phyloP scores from a whole-genome alignment of 2,888 invertebrate species.

The Tuberolachnus salignus region DNA sequence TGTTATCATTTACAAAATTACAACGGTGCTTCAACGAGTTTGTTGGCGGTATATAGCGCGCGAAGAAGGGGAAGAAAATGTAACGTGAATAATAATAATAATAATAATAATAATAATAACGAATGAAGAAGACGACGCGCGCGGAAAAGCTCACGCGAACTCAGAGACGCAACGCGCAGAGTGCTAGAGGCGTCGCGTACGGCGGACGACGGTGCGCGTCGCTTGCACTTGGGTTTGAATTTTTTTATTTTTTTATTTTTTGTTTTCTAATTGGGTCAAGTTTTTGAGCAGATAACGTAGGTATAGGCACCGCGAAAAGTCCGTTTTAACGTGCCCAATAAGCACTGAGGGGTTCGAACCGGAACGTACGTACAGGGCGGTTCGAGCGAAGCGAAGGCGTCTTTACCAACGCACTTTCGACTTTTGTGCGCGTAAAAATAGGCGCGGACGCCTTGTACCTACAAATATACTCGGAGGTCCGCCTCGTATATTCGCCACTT shows the following conservation, averaged over 20 bases:
- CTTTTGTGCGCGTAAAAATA: no score
- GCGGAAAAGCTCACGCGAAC: not conserved
- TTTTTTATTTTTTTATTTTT: no score
- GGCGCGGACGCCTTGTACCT: no score
- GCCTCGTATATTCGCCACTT: no score
- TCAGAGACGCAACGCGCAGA: not conserved
- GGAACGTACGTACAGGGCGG: no score
- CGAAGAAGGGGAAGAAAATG: slow-evolving; percentile 36
- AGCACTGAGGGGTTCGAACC: no score
- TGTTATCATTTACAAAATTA: slow-evolving; percentile 37
- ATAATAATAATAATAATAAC: slow-evolving; percentile 16
- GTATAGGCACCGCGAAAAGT: no score
- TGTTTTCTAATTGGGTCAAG: slow-evolving; percentile 2
- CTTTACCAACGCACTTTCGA: no score
- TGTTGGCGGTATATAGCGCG: not conserved
- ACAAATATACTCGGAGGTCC: no score
- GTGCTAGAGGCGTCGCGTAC: not conserved
- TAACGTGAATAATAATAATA: not conserved
- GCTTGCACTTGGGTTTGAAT: no score
- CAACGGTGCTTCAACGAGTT: slow-evolving; percentile 19
- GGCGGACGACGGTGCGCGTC: not conserved
- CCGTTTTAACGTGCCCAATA: no score
- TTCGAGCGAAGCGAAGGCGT: no score
- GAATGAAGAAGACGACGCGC: not conserved
- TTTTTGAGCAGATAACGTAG: not conserved